phyloP scores from a whole-genome alignment of 2,113 vertebrate genomes.

The Maccullochella peelii region DNA sequence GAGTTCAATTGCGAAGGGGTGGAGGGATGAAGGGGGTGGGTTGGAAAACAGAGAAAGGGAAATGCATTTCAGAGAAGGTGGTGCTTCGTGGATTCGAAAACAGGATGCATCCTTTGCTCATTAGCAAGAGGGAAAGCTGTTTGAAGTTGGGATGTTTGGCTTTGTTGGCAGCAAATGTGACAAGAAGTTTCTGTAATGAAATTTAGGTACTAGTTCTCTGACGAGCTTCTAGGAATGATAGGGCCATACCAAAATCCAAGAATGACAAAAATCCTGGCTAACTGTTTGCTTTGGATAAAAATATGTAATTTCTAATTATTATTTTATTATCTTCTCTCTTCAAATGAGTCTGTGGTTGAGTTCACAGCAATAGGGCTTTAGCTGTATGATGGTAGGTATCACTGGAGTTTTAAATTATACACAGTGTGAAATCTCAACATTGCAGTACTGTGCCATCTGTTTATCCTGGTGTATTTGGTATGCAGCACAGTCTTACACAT shows the following conservation, averaged over 20 bases:
- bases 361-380: constrained; percentile 38
- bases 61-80: constrained; percentile 70
- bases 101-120: constrained; percentile 72
- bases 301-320: background rate
- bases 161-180: constrained; percentile 58
- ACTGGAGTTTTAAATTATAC: constrained; percentile 74
- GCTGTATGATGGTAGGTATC: constrained; percentile 54
- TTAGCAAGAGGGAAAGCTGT: constrained; percentile 69
- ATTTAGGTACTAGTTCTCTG: constrained; percentile 47
- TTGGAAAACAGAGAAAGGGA: constrained; percentile 68
- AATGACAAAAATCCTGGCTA: constrained; percentile 36
- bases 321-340: constrained; percentile 7
- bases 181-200: constrained; percentile 62
- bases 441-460: constrained; percentile 61
- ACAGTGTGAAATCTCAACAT: constrained; percentile 74
- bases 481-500: constrained; percentile 42
- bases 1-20: constrained; percentile 72
- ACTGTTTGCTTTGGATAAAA: constrained; percentile 44
- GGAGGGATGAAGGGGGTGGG: constrained; percentile 56
- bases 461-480: constrained; percentile 53
- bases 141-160: constrained; percentile 75
- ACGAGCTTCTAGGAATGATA: constrained; percentile 47
- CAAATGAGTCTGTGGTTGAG: constrained; percentile 27
- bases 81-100: constrained; percentile 60
- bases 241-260: constrained; percentile 17